These are phyloP conservation scores for Anas flavirostris DNA, from an alignment of 2,797 vertebrate genomes.

Conservation along the genomic window DNA sequence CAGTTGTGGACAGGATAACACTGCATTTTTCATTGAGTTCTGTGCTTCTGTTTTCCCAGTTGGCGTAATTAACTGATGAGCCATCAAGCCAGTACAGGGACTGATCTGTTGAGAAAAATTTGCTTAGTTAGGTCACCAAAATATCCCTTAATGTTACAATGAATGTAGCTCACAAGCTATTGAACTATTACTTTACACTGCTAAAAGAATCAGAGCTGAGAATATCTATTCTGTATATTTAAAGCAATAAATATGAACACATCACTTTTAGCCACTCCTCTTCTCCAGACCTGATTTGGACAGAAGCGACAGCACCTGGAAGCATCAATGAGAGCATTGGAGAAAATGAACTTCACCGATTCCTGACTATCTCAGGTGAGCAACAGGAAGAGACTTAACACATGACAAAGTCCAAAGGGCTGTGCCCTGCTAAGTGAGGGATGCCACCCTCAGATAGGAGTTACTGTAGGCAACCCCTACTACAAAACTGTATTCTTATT, in stretches of 20 bases:
- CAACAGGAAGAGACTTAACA: background rate
- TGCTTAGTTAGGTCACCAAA: background rate
- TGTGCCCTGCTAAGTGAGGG: background rate
- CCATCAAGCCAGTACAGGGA: constrained; percentile 87
- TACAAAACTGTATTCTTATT: background rate
- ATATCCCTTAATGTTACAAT: background rate
- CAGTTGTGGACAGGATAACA: constrained; percentile 82
- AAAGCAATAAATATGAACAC: background rate
- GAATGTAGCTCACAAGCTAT: background rate
- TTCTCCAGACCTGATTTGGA: background rate
- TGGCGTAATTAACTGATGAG: constrained; percentile 82
- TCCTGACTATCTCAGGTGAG: background rate
- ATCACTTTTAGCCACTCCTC: background rate
- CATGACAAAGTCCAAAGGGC: background rate
- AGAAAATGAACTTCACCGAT: background rate
- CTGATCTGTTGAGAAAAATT: constrained; percentile 60
- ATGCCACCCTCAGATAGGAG: background rate
- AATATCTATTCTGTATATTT: background rate
- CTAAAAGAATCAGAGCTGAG: background rate
- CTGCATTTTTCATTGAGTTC: constrained; percentile 75
- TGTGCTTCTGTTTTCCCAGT: constrained; percentile 79
- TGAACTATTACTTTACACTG: background rate
- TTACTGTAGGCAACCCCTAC: background rate
- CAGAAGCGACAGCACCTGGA: background rate
- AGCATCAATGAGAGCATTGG: background rate